Percentiles rank a stretch among this genome's conserved stretches.
Evolutionary conservation across 2,888 invertebrate genomes (phyloP).

Genomic region (Saturnia pavonia): DNA sequence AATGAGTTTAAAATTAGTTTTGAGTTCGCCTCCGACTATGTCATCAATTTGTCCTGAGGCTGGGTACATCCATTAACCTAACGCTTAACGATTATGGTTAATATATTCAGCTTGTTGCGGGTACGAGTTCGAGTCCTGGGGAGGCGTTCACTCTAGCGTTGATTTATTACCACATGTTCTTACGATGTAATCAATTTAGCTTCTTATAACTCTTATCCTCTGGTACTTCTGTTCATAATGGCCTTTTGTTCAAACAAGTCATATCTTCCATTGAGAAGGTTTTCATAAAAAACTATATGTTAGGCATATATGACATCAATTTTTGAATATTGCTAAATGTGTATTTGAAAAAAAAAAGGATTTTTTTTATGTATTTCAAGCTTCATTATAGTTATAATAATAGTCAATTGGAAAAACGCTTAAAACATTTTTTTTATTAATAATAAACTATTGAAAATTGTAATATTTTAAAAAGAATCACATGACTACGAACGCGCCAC

Average conservation of each 20-base stretch:
- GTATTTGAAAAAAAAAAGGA: no score
- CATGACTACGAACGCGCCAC: no score
- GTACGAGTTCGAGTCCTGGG: constrained; percentile 12
- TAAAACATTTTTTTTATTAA: no score
- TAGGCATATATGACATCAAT: not conserved
- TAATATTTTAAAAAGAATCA: no score
- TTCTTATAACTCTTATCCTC: not conserved
- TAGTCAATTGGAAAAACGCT: no score
- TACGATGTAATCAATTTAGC: constrained; percentile 7
- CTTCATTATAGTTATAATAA: no score
- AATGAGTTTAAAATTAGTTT: constrained; percentile 15
- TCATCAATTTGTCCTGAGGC: constrained; percentile 12
- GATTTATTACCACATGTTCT: constrained; percentile 16
- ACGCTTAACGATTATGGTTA: constrained; percentile 23
- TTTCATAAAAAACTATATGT: not conserved
- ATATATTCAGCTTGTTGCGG: constrained; percentile 30
- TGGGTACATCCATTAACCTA: constrained; percentile 25
- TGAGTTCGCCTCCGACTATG: constrained; percentile 10
- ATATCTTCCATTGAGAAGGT: not conserved
- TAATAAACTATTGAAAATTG: no score
- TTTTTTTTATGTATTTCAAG: no score
- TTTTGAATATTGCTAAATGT: no score
- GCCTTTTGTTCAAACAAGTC: not conserved
- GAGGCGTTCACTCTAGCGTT: constrained; percentile 16
- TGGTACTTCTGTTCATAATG: not conserved